Evolutionary conservation across 2,797 vertebrate genomes (phyloP), one percentile per base, ranked within the genome.

Genomic region (Rhadinocentrus ornatus): DNA sequence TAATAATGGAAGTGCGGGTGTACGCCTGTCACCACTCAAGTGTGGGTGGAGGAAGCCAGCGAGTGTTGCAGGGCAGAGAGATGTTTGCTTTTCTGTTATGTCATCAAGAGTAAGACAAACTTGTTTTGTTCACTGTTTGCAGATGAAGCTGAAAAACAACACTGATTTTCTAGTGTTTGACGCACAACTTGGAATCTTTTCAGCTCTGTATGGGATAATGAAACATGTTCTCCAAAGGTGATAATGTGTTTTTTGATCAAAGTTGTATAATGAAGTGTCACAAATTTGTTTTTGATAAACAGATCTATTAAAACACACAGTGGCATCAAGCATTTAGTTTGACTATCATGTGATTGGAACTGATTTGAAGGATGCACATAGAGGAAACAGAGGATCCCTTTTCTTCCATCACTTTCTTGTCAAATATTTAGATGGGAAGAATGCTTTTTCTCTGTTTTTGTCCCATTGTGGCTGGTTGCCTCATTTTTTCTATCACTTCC

Each of bases 1-100:
- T 92, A 88, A 93, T 93, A 93, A 93, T 93, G 92, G 91, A 93
- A 93, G 91, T 92, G 89, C 82, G 86, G 88, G 91, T 91, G 87
- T 88, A 89, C 73, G 93, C 89, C 90, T 94, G 93, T 94, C 93
- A 94, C 92, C 88, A 89, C 93, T 94, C 91, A 92, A 94, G 92
- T 92, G 92, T 90, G 91, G 92, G 92, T 91, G 91, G 93, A 90
- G 90, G 90, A 90, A 89, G 75, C 86, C 80, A 61, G 77, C 78
- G 78, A 90, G 90, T 90, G 87, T 91, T 76, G 39, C 87, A 81
- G 88, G 84, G 88, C 89, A 85, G 89, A 90, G 82, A 91, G 92
- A 93, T 92, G 92, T 94, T 93, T 94, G 91, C 91, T 91, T 87
- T 89, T 83, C 90, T 93, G 88, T 94, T 92, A 90, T 93, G 91